These are phyloP conservation scores for Bimastos eiseni DNA, from an alignment of 2,888 invertebrate species.

Conservation along the genomic window DNA sequence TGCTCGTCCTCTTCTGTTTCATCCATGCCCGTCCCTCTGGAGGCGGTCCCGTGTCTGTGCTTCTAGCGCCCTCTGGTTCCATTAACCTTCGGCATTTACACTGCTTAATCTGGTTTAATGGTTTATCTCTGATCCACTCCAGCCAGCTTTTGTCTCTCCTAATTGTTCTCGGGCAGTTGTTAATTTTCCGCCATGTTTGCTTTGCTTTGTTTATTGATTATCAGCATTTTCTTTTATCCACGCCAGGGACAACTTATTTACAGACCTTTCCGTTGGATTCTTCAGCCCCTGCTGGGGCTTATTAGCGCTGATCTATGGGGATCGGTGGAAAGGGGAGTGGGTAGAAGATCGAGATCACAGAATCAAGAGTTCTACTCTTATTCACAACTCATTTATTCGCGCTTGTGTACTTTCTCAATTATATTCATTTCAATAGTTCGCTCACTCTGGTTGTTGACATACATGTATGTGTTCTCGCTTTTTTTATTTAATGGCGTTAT, in stretches of 20 bases:
- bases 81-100: background rate
- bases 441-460: background rate
- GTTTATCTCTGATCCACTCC: background rate
- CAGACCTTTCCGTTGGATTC: background rate
- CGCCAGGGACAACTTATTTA: constrained; percentile 13
- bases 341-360: no score
- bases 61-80: background rate
- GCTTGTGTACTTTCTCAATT: background rate
- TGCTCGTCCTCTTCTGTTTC: background rate
- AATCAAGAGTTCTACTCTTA: background rate
- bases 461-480: no score
- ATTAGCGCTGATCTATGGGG: background rate
- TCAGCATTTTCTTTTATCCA: background rate
- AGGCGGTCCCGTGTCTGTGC: background rate
- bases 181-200: background rate
- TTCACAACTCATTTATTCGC: background rate
- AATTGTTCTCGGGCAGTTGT: background rate
- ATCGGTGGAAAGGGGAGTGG: no score
- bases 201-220: constrained; percentile 6
- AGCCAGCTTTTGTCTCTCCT: constrained; percentile 13
- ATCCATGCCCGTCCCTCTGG: background rate
- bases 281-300: background rate
- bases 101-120: background rate
- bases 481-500: background rate
- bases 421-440: background rate